Conservation (phyloP, 2,888 invertebrate species). For the Drosophila peninsularis region DNA sequence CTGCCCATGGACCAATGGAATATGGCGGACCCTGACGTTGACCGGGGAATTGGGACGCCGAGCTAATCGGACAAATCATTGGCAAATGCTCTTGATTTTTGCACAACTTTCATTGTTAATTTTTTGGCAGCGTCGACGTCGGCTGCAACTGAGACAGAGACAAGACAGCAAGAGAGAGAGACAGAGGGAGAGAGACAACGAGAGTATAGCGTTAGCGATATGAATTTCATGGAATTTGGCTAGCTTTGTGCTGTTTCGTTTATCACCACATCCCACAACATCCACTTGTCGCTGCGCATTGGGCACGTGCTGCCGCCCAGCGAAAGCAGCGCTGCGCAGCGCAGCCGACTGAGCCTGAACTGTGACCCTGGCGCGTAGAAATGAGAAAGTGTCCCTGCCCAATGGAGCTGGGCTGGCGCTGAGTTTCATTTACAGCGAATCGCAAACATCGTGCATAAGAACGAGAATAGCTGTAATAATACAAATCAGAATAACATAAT, state of each 20-base stretch:
- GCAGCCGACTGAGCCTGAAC: conserved; percentile 17
- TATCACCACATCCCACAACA: conserved; percentile 48
- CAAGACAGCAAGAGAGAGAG: background rate
- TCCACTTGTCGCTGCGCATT: conserved; percentile 25
- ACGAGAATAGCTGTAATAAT: conserved; percentile 8
- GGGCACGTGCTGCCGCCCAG: conserved; percentile 47
- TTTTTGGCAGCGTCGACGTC: conserved; percentile 12
- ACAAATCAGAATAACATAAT: conserved; percentile 5
- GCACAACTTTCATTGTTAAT: conserved; percentile 29
- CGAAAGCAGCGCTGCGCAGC: conserved; percentile 34
- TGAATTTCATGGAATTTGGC: conserved; percentile 61
- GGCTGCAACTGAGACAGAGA: background rate
- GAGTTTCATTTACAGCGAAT: conserved; percentile 52
- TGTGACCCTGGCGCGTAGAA: conserved; percentile 25
- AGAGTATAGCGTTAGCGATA: conserved; percentile 31
- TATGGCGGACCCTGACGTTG: conserved; percentile 42
- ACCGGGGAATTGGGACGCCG: conserved; percentile 42
- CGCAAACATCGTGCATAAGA: conserved; percentile 5
- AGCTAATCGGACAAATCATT: conserved; percentile 24
- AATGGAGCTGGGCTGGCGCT: conserved; percentile 6
- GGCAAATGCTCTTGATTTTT: conserved; percentile 16
- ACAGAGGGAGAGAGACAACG: conserved; percentile 8
- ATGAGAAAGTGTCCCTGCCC: conserved; percentile 55
- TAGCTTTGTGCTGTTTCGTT: conserved; percentile 18
- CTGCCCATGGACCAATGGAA: conserved; percentile 1